Evolutionary conservation across 2,797 vertebrate species (phyloP).

Genomic region (Diplodus sargus): DNA sequence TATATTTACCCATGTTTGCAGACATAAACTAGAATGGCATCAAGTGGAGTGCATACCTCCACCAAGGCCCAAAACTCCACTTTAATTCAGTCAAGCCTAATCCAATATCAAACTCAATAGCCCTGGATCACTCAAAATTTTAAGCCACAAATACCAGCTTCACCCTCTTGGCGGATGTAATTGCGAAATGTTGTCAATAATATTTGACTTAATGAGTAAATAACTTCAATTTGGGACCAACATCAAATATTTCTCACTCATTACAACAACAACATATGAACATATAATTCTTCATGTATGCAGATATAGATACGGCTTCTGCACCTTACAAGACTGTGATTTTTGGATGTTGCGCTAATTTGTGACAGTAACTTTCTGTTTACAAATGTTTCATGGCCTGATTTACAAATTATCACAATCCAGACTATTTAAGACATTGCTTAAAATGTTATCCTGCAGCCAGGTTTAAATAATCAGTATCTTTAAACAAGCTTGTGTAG

Average conservation of each 20-base stretch:
- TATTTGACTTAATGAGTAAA: background rate
- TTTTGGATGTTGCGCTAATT: background rate
- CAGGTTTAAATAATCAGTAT: background rate
- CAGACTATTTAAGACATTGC: background rate
- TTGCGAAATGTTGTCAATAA: background rate
- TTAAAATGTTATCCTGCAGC: background rate
- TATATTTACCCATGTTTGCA: too few relatives aligned
- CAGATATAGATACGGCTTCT: background rate
- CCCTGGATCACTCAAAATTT: too few relatives aligned
- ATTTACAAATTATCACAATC: too few relatives aligned
- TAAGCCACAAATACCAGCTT: too few relatives aligned
- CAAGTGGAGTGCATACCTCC: too few relatives aligned
- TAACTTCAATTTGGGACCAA: too few relatives aligned
- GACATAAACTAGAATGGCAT: too few relatives aligned
- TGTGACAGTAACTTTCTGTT: background rate
- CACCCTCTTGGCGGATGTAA: too few relatives aligned
- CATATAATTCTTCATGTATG: background rate
- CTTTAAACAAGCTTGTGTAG: background rate
- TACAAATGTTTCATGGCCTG: too few relatives aligned
- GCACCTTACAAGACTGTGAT: background rate
- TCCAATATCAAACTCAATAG: too few relatives aligned
- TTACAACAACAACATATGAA: background rate
- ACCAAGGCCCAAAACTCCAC: too few relatives aligned
- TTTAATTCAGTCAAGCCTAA: too few relatives aligned
- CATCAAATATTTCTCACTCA: background rate